Evolutionary conservation across 2,888 invertebrate species (phyloP), one percentile per base, ranked within the genome.

Genomic region (Tromatobia lineatoria): DNA sequence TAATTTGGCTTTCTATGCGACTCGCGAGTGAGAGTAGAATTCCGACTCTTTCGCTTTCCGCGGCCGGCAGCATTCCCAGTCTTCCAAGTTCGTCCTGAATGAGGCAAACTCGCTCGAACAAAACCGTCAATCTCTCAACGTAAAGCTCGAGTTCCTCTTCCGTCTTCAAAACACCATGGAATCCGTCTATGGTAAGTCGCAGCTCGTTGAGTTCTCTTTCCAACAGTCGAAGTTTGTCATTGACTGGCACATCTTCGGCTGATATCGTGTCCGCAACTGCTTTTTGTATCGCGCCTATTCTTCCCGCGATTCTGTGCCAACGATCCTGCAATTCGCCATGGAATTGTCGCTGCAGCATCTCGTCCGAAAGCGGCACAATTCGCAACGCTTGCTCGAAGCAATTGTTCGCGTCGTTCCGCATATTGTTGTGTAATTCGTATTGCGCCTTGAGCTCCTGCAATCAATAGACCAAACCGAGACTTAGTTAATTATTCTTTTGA

Each of bases 141-240:
- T 98, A 98, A 7, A 97, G 94, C 88, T 96, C 96, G 0, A 98
- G 94, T 90, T 98, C 98, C 88, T 98, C 98, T 90, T 97, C 97
- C 74, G 96, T 97, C 91, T 97, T 97, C 61, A 98, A 96, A 0
- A 97, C 96, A 1, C 97, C 97, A 91, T 96, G 96, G 83, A 97
- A 95, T 85, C 95, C 95, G 38, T 97, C 96, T 82, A 98, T 94
- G 18, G 96, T 95, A 0, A 95, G 93, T 81, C 96, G 95, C 20
- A 98, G 94, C 91, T 98, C 97, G 90, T 96, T 95, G 15, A 98
- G 93, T 91, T 98, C 98, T 87, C 96, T 95, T 91, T 97, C 97
- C 2, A 98, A 94, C 45, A 97, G 94, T 64, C 95, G 95, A 0
- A 98, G 93, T 91, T 97, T 97, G 82, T 97, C 97, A 85, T 96